phyloP scores from a whole-genome alignment of 2,113 vertebrate species.

The Lucifuga dentata region DNA sequence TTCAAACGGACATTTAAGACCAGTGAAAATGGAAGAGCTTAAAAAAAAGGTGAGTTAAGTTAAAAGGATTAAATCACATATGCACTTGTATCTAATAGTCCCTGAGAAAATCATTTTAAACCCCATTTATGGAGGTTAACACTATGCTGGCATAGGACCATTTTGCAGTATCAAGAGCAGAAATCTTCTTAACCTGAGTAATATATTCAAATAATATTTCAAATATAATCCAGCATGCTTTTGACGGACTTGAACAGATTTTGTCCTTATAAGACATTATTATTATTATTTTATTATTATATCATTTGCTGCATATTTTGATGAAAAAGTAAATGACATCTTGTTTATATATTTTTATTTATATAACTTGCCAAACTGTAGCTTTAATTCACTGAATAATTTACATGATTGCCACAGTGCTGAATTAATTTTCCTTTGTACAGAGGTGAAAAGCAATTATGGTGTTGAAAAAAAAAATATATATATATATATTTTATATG shows the following conservation, averaged over 20 bases:
- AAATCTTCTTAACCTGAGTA: constrained; percentile 52
- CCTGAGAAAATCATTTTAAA: constrained; percentile 58
- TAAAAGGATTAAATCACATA: constrained; percentile 59
- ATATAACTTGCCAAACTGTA: too few species aligned
- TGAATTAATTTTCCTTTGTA: not conserved
- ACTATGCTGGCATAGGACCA: constrained; percentile 34
- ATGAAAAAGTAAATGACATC: not conserved
- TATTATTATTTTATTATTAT: too few species aligned
- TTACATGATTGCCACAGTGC: not conserved
- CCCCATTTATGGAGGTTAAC: constrained; percentile 47
- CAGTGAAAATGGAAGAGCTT: constrained; percentile 36
- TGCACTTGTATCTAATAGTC: constrained; percentile 58
- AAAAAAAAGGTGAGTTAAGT: constrained; percentile 46
- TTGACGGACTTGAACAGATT: constrained; percentile 14
- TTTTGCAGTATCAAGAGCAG: constrained; percentile 47
- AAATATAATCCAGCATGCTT: constrained; percentile 17
- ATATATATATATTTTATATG: constrained; percentile 6
- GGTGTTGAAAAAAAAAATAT: not conserved
- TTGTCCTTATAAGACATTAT: too few species aligned
- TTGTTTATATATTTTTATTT: too few species aligned
- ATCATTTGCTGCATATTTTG: not conserved
- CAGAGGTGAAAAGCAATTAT: not conserved
- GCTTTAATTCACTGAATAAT: too few species aligned
- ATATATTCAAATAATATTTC: constrained; percentile 32
- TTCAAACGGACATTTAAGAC: constrained; percentile 57